phyloP scores from a whole-genome alignment of 2,797 vertebrate species.

The Novumbra hubbsi region DNA sequence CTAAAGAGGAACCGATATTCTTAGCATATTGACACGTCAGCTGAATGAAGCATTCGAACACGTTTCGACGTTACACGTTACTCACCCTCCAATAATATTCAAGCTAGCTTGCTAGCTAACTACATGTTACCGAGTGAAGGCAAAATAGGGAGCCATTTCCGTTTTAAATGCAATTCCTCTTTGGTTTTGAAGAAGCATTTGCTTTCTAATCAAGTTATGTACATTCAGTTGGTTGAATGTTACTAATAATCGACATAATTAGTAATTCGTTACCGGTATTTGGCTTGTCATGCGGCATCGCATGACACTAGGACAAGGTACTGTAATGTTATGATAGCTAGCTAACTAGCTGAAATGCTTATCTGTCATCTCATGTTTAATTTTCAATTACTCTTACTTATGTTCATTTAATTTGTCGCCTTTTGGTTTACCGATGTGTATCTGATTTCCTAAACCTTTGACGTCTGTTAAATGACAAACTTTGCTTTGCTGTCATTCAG shows the following conservation, averaged over 20 bases:
- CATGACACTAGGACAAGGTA: not conserved
- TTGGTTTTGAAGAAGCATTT: not conserved
- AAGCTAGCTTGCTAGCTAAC: not conserved
- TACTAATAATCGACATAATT: conserved; percentile 58
- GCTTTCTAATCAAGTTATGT: conserved; percentile 10
- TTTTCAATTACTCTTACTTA: not conserved
- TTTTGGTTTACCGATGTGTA: not conserved
- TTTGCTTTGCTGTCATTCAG: not conserved
- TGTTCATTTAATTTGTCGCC: conserved; percentile 4
- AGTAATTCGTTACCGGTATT: not conserved
- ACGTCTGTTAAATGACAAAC: not conserved
- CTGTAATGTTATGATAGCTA: not conserved
- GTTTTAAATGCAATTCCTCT: not conserved
- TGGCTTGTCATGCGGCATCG: not conserved
- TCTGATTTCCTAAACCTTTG: not conserved
- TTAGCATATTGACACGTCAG: conserved; percentile 74
- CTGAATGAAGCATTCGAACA: conserved; percentile 61
- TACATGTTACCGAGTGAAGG: conserved; percentile 22
- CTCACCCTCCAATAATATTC: conserved; percentile 26
- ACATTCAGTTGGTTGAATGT: conserved; percentile 22
- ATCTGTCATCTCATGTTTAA: not conserved
- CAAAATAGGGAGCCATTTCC: conserved; percentile 30
- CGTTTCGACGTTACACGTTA: conserved; percentile 64
- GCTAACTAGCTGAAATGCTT: not conserved
- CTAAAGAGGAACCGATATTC: conserved; percentile 54